phyloP scores from a whole-genome alignment of 2,113 vertebrate species.

The Zeus faber region DNA sequence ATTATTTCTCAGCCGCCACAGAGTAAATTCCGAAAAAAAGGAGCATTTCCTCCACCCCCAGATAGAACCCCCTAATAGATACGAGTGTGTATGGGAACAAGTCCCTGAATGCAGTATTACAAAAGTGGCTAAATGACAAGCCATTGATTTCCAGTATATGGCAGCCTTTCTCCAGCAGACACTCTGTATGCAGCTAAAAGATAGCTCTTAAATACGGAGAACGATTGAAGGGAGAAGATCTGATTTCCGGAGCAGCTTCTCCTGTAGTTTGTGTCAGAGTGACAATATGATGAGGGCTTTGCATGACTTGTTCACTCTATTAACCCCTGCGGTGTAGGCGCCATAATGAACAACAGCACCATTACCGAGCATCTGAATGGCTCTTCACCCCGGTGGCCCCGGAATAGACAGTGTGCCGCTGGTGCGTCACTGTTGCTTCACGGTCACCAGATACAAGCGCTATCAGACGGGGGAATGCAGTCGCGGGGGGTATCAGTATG shows the following conservation, averaged over 20 bases:
- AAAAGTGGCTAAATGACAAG: slow-evolving; percentile 63
- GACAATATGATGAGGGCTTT: slow-evolving; percentile 72
- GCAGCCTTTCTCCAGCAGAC: slow-evolving; percentile 57
- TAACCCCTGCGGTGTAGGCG: slow-evolving; percentile 78
- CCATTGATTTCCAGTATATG: slow-evolving; percentile 67
- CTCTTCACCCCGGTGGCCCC: slow-evolving; percentile 66
- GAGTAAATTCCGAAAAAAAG: too few species aligned
- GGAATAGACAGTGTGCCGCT: slow-evolving; percentile 45
- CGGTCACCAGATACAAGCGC: slow-evolving; percentile 10
- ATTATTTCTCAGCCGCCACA: too few species aligned
- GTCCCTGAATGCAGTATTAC: slow-evolving; percentile 36
- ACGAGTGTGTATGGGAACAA: slow-evolving; percentile 36
- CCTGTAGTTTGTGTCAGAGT: slow-evolving; percentile 78
- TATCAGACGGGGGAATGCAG: slow-evolving; percentile 35
- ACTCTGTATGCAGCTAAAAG: slow-evolving; percentile 55
- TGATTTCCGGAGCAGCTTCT: slow-evolving; percentile 67
- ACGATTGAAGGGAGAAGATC: slow-evolving; percentile 63
- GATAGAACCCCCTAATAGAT: slow-evolving; percentile 46
- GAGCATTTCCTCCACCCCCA: neutral
- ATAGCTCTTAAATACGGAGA: slow-evolving; percentile 64
- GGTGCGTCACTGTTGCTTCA: slow-evolving; percentile 37
- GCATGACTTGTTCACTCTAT: slow-evolving; percentile 85
- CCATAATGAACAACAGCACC: slow-evolving; percentile 80
- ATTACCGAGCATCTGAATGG: slow-evolving; percentile 72
- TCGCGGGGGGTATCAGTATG: slow-evolving; percentile 54